These are phyloP conservation scores for Myripristis jacobus DNA, from an alignment of 2,797 vertebrate genomes.

Conservation along the genomic window DNA sequence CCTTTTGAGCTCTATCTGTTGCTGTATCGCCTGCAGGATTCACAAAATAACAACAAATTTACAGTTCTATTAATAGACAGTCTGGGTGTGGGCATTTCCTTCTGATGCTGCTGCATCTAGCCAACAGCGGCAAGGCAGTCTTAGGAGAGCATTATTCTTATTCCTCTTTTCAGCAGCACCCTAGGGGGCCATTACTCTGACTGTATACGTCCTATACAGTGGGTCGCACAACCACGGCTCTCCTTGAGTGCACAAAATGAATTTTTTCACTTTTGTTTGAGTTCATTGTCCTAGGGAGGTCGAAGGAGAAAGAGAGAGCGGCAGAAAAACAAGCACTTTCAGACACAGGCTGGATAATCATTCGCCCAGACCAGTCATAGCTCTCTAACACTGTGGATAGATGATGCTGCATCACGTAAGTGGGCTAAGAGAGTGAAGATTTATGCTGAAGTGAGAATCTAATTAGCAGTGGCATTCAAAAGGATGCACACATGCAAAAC, in stretches of 20 bases:
- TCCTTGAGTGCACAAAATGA: slow-evolving; percentile 51
- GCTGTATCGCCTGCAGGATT: slow-evolving; percentile 51
- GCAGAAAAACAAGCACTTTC: slow-evolving; percentile 22
- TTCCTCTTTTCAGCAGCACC: slow-evolving; percentile 50
- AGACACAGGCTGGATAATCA: slow-evolving; percentile 45
- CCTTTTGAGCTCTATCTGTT: slow-evolving; percentile 61
- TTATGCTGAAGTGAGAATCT: slow-evolving; percentile 43
- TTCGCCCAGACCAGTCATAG: slow-evolving; percentile 47
- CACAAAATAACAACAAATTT: slow-evolving; percentile 60
- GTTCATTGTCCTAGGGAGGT: slow-evolving; percentile 45
- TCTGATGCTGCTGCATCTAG: slow-evolving; percentile 55
- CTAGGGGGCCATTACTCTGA: slow-evolving; percentile 39
- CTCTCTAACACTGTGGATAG: slow-evolving; percentile 26
- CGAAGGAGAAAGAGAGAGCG: slow-evolving; percentile 30
- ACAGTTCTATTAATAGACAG: slow-evolving; percentile 61
- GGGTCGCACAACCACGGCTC: slow-evolving; percentile 29
- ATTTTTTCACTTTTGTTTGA: slow-evolving; percentile 53
- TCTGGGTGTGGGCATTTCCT: slow-evolving; percentile 61
- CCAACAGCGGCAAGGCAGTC: slow-evolving; percentile 51
- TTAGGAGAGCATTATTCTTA: slow-evolving; percentile 52
- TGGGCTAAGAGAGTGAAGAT: slow-evolving; percentile 19
- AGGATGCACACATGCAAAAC: slow-evolving; percentile 24
- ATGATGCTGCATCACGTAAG: slow-evolving; percentile 47
- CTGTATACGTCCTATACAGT: slow-evolving; percentile 32
- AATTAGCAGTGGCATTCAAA: slow-evolving; percentile 57